Base-by-base conservation (phyloP, 2,113 vertebrate species). In the Melanotaenia duboulayi region DNA sequence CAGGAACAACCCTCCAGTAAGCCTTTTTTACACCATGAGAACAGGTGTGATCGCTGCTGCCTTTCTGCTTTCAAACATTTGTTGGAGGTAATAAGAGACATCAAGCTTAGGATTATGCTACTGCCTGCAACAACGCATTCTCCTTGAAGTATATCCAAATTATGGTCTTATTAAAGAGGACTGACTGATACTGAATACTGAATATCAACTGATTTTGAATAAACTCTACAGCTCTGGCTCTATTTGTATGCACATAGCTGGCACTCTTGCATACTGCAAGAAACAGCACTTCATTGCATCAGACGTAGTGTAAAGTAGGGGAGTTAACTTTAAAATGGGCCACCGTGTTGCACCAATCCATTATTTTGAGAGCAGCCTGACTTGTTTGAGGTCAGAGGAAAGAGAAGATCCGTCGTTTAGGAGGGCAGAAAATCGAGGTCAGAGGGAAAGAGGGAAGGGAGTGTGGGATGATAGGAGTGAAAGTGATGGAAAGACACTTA, bases 1-100 rank as follows among this genome's bases (percentile, higher is more conserved):
- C 64, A 40, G 80, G 85, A 89, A 79, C 78, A 87, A 79, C 70
- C 83, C 85, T 90, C 61, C 83, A 78, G 87, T 76, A 81, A 84
- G 83, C 44, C 57, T 83, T 82, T 87, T 71, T 83, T 63, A 62
- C 71, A 56, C 73, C 71, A 74, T 61, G 64, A 59, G 71, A 90
- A 88, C 90, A 91, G 91, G 86, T 92, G 89, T 83, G 84, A 90
- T 80, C 80, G 66, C 78, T 80, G 84, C 69, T 81, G 84, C 66
- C 65, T 70, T 67, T 71, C 68, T 79, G 63, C 87, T 84, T 83
- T 81, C 84, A 80, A 79, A 89, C 80, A 76, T 80, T 72, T 74
- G 63, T 80, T 74, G 14, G 79, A 82, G 62, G 83, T 76, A 85
- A 85, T 76, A 84, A 78, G 70, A 86, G 72, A 80, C 74, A 83